Base-by-base conservation (phyloP, 1,140 invertebrate species). In the Drosophila takahashii region DNA sequence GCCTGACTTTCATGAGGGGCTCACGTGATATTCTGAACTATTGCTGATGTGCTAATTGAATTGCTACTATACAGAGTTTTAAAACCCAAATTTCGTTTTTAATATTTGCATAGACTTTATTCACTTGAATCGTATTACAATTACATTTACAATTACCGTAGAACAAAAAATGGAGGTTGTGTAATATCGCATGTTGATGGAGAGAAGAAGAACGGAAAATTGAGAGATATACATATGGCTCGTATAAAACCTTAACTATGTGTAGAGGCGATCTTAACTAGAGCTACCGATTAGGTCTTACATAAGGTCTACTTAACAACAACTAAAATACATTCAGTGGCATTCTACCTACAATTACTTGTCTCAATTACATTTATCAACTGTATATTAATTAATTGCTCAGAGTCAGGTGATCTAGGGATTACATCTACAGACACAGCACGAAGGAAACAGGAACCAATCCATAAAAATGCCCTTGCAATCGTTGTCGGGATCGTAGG, bases 381-480 rank as follows among this genome's bases (percentile, higher is more conserved):
- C 44, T 48, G 34, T 39, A n/a, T 57, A 52, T 36, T 22, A 54
- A 61, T 50, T 56, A 60, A 58, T 47, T 54, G 62, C 64, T 70
- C 64, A 57, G 62, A 47, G 50, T 67, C 62, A 18, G 50, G 32
- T 32, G 42, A 15, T 70, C 75, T 85, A 92, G 51, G 94, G 94
- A 84, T 95, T 94, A 87, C 97, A 98, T 85, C 96, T 94, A 92
- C 97, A 98, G 15, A 97, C 96, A 92, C 97, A 98, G 92, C 97
- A 98, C 0, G 97, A 97, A 10, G 97, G 97, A 92, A 98, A 98
- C 51, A 97, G 94, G 93, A 98, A 98, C 97, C 97, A 98, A 92
- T 98, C 97, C 94, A 98, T 98, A 92, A 98, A 98, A 70, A 98
- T 98, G 53, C 97, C 97, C 87, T 96, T 96, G 92, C 97, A 98